Evolutionary conservation across 2,113 vertebrate species (phyloP).

Genomic region (Oxyruncus cristatus): DNA sequence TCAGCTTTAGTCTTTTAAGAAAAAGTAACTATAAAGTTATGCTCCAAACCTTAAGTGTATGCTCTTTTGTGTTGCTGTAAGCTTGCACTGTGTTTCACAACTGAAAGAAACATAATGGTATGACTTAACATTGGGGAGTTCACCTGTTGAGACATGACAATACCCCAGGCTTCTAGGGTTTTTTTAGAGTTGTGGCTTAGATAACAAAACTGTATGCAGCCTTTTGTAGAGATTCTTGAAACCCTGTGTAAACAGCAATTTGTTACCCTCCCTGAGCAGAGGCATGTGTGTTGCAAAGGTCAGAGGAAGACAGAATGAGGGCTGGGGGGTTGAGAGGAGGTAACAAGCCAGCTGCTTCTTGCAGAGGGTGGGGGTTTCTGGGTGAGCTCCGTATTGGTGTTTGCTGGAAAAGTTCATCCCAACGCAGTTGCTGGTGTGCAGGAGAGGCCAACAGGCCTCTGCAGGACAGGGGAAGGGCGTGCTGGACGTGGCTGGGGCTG

Average conservation of each 20-base stretch:
- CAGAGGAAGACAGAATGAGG: neutral
- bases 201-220: neutral
- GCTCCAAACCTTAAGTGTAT: neutral
- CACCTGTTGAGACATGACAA: conserved; percentile 3
- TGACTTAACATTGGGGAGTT: neutral
- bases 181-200: neutral
- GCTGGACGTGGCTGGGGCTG: neutral
- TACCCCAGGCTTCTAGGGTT: neutral
- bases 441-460: neutral
- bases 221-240: neutral
- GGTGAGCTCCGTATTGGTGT: neutral
- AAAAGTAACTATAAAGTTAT: neutral
- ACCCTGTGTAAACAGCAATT: neutral
- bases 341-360: neutral
- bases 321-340: neutral
- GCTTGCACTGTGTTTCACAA: neutral
- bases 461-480: fast-evolving
- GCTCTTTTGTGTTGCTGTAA: neutral
- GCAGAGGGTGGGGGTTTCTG: neutral
- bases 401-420: neutral
- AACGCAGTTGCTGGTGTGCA: neutral
- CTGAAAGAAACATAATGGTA: neutral
- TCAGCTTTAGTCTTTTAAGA: neutral
- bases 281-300: neutral
- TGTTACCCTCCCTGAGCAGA: neutral